Conservation (phyloP, 2,888 invertebrate species). For the Euzetes globulus region DNA sequence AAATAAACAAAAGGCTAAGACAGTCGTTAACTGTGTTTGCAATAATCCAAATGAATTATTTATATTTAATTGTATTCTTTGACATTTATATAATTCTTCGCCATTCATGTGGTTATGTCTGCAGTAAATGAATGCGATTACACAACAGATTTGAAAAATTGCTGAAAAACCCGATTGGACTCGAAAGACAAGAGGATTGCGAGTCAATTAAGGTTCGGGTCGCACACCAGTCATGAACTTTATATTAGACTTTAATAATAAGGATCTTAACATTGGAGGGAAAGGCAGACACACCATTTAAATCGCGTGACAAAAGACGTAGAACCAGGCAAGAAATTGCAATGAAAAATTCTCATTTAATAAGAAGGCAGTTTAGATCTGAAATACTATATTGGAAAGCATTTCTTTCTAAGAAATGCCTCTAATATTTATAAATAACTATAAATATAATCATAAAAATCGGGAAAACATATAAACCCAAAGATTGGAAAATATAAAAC, state of each 20-base stretch:
- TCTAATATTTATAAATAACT: too few species aligned
- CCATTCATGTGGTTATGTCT: not conserved
- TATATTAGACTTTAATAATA: not conserved
- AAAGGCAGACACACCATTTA: not conserved
- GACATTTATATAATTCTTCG: not conserved
- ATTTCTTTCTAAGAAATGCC: too few species aligned
- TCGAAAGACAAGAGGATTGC: not conserved
- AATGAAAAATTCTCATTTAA: not conserved
- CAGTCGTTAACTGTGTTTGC: too few species aligned
- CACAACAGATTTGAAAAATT: not conserved
- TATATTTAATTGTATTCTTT: not conserved
- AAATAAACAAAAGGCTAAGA: too few species aligned
- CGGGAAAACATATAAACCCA: too few species aligned
- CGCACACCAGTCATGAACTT: constrained; percentile 9
- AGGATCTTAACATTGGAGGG: not conserved
- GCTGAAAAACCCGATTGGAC: not conserved
- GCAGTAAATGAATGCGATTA: not conserved
- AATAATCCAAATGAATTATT: too few species aligned
- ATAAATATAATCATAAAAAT: too few species aligned
- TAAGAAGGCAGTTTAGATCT: not conserved
- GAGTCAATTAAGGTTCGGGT: not conserved
- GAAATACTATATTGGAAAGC: too few species aligned
- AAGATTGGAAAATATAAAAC: too few species aligned
- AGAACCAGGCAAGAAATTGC: not conserved
- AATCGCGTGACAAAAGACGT: constrained; percentile 10